Percentiles rank a stretch among this genome's conserved stretches.
Evolutionary conservation across 2,888 invertebrate species (phyloP).

Genomic region (Aelia acuminata): DNA sequence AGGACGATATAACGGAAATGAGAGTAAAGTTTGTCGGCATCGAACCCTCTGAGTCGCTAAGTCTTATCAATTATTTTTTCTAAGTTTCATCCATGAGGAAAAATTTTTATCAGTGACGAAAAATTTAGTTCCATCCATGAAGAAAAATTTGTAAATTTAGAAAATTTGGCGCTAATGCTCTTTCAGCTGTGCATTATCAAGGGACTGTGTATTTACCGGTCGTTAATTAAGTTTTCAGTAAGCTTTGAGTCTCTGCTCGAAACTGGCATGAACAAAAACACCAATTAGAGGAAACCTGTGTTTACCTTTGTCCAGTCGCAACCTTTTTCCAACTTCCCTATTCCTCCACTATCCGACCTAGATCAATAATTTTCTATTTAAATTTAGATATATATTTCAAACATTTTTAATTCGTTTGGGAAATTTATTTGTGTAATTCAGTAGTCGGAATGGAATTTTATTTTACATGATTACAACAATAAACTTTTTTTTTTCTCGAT

Average conservation of each 20-base stretch:
- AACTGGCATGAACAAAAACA: constrained; percentile 17
- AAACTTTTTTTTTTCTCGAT: too few species aligned
- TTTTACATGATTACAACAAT: too few species aligned
- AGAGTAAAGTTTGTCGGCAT: too few species aligned
- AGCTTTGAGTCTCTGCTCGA: constrained; percentile 5
- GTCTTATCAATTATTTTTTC: too few species aligned
- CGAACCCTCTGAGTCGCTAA: too few species aligned
- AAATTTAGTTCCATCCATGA: neutral
- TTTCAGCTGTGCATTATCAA: neutral
- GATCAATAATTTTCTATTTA: constrained; percentile 17
- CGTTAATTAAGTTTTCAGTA: constrained; percentile 32
- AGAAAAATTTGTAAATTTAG: neutral
- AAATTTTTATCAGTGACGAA: too few species aligned
- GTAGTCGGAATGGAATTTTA: too few species aligned
- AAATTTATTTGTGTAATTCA: too few species aligned
- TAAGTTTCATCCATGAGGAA: too few species aligned
- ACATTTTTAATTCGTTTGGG: too few species aligned
- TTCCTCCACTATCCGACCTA: neutral
- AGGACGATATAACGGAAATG: too few species aligned
- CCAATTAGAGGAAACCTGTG: constrained; percentile 40
- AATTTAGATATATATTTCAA: too few species aligned
- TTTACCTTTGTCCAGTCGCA: constrained; percentile 35
- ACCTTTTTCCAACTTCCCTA: constrained; percentile 2
- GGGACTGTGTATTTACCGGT: neutral
- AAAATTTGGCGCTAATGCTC: neutral